Percentiles rank a stretch among this genome's conserved stretches.
These are phyloP conservation scores for Drosophila persimilis DNA, from an alignment of 1,140 invertebrate species.

Conservation along the genomic window DNA sequence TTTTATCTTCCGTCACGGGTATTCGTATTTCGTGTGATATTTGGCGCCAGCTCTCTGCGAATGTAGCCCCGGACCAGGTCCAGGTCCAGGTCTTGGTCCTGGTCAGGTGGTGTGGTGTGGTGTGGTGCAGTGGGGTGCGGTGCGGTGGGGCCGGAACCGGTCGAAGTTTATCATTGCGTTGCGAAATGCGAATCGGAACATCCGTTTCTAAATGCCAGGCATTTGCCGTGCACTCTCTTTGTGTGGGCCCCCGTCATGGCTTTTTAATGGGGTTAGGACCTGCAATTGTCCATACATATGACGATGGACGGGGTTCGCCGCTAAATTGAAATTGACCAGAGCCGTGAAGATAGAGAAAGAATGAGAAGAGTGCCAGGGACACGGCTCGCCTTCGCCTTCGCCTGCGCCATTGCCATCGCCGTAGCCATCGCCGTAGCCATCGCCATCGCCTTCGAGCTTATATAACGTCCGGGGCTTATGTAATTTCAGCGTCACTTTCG, in stretches of 20 bases:
- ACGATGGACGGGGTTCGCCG: slow-evolving; percentile 31
- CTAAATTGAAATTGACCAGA: slow-evolving; percentile 61
- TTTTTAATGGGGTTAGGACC: slow-evolving; percentile 49
- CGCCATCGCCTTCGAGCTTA: slow-evolving; percentile 25
- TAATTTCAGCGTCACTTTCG: slow-evolving; percentile 75
- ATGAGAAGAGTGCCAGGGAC: slow-evolving; percentile 16
- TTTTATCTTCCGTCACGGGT: too few relatives aligned
- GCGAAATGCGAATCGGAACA: slow-evolving; percentile 79
- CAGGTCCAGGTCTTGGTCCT: slow-evolving; percentile 2
- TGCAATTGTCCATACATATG: slow-evolving; percentile 40
- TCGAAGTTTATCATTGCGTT: slow-evolving; percentile 74
- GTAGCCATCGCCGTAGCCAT: too few relatives aligned
- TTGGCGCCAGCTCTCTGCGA: too few relatives aligned
- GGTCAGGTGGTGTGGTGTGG: slow-evolving; percentile 27
- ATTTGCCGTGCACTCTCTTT: slow-evolving; percentile 26
- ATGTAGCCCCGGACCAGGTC: too few relatives aligned
- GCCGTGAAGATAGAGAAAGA: slow-evolving; percentile 14
- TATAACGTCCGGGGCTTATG: slow-evolving; percentile 62
- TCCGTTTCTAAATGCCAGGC: slow-evolving; percentile 77
- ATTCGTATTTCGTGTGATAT: too few relatives aligned
- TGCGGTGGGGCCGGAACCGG: slow-evolving; percentile 54
- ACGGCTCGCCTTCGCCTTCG: background rate
- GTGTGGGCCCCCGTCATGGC: slow-evolving; percentile 29
- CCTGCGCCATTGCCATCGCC: background rate
- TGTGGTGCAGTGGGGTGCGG: too few relatives aligned